A percentile compares a stretch with the other conserved stretches of the same genome.
These are phyloP conservation scores for Oryctes rhinoceros DNA, from an alignment of 1,140 invertebrate genomes.

Conservation along the genomic window DNA sequence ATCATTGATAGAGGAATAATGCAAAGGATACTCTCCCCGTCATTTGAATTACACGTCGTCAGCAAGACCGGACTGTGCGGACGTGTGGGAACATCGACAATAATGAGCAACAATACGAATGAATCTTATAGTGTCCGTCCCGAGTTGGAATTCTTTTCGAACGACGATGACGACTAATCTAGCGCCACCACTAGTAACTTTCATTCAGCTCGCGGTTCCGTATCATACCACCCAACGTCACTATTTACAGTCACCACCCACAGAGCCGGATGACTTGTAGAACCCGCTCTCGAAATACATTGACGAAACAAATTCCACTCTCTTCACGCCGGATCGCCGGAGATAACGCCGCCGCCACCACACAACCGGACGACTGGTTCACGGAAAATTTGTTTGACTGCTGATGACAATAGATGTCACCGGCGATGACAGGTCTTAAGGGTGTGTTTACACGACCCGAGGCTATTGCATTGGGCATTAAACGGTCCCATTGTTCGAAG, in stretches of 20 bases:
- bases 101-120: neutral
- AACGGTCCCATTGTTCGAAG: conserved; percentile 51
- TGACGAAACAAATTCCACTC: conserved; percentile 20
- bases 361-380: conserved; percentile 36
- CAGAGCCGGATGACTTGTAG: conserved; percentile 30
- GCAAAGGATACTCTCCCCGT: conserved; percentile 2
- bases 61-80: neutral
- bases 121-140: conserved; percentile 5
- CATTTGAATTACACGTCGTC: conserved; percentile 21
- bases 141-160: conserved; percentile 17
- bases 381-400: conserved; percentile 48
- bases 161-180: conserved; percentile 35
- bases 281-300: neutral
- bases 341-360: conserved; percentile 21
- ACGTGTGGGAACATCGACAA: conserved; percentile 31
- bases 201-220: conserved; percentile 11
- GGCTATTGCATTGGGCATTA: conserved; percentile 48
- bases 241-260: conserved; percentile 38
- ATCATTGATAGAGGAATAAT: neutral
- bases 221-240: conserved; percentile 38
- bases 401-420: conserved; percentile 53
- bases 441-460: conserved; percentile 53
- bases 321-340: neutral
- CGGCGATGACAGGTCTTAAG: conserved; percentile 53
- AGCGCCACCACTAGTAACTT: conserved; percentile 34